phyloP scores from a whole-genome alignment of 2,113 vertebrate genomes.

The Eidolon helvum region DNA sequence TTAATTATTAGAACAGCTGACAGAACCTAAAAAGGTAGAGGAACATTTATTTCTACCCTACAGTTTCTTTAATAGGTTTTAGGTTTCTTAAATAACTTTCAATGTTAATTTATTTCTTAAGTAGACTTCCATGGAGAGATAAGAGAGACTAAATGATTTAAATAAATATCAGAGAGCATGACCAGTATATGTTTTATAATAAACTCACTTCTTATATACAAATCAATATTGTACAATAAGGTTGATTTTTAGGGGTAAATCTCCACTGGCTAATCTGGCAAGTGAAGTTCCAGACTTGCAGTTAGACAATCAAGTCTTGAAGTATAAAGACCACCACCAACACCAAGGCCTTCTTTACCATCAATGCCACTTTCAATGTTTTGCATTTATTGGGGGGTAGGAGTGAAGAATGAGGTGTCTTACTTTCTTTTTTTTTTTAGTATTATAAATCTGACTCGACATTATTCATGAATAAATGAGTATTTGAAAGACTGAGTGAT shows the following conservation, averaged over 20 bases:
- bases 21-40: neutral
- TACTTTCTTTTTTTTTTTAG: neutral
- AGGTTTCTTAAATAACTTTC: neutral
- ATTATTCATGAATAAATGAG: neutral
- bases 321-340: neutral
- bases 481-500: neutral
- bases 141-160: neutral
- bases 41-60: neutral
- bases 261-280: neutral
- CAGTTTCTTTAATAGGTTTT: neutral
- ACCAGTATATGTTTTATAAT: neutral
- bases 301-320: neutral
- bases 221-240: neutral
- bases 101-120: neutral
- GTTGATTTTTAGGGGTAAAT: neutral
- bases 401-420: neutral
- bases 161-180: neutral
- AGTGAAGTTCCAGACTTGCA: neutral
- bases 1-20: neutral
- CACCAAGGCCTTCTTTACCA: neutral
- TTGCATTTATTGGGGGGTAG: neutral
- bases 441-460: neutral
- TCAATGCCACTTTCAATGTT: neutral
- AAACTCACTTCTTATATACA: neutral
- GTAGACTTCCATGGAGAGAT: neutral